Evolutionary conservation across 2,113 vertebrate genomes (phyloP).

Genomic region (Laticauda laticaudata): DNA sequence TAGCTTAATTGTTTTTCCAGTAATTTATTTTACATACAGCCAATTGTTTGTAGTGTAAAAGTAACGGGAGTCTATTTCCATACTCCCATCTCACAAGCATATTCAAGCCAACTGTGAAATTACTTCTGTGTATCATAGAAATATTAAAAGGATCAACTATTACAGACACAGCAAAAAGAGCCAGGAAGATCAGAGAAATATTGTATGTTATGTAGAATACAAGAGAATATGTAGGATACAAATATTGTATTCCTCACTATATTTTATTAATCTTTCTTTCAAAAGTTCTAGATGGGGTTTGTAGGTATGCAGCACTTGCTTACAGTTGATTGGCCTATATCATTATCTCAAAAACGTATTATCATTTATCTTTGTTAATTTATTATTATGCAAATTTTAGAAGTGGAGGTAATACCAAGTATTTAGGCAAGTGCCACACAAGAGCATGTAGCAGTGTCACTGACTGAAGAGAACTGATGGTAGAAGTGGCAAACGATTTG

Average conservation of each 20-base stretch:
- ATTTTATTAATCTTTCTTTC: not conserved
- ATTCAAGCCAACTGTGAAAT: not conserved
- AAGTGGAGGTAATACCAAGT: not conserved
- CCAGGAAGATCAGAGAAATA: not conserved
- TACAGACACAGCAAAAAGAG: not conserved
- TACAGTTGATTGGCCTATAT: not conserved
- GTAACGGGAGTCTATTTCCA: not conserved
- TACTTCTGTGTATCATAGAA: not conserved
- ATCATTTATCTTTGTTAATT: not conserved
- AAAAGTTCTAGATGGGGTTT: not conserved
- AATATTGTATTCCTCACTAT: not conserved
- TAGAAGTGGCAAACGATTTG: not conserved
- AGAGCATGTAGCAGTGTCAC: not conserved
- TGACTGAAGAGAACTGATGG: not conserved
- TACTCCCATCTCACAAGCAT: not conserved
- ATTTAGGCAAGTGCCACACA: not conserved
- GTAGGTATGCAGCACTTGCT: not conserved
- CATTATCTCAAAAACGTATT: not conserved
- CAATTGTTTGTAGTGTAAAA: not conserved
- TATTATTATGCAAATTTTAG: not conserved
- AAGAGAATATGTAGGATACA: no score
- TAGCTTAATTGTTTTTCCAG: not conserved
- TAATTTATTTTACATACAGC: not conserved
- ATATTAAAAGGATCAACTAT: not conserved
- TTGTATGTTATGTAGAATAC: no score